Evolutionary conservation across 2,113 vertebrate species (phyloP).

Genomic region (Austrofundulus limnaeus): DNA sequence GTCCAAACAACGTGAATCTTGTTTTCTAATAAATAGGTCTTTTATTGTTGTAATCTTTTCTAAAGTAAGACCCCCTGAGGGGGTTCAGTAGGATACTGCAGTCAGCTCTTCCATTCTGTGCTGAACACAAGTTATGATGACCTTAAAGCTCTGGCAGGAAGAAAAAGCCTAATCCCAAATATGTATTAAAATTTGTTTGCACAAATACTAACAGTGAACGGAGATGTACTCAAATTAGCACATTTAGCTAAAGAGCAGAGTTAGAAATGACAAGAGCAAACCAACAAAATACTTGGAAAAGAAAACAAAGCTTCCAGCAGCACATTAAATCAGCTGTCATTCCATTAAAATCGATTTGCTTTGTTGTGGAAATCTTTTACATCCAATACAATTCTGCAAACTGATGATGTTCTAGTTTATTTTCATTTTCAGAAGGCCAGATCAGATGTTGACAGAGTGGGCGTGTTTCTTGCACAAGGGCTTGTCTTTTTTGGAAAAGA

Average conservation of each 20-base stretch:
- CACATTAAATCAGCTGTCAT: slow-evolving; percentile 30
- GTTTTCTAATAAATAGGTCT: slow-evolving; percentile 54
- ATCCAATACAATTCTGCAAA: slow-evolving; percentile 30
- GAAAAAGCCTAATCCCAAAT: slow-evolving; percentile 36
- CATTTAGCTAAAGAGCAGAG: slow-evolving; percentile 4
- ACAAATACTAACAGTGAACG: slow-evolving; percentile 16
- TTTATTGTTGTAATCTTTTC: slow-evolving; percentile 2
- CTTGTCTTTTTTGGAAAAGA: slow-evolving; percentile 99
- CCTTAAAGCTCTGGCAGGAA: slow-evolving; percentile 33
- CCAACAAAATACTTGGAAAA: slow-evolving; percentile 3
- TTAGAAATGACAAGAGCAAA: slow-evolving; percentile 10
- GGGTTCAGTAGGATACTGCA: slow-evolving; percentile 46
- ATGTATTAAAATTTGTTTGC: slow-evolving; percentile 25
- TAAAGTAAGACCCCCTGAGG: slow-evolving; percentile 14
- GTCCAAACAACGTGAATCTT: slow-evolving; percentile 12
- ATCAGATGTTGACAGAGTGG: slow-evolving; percentile 89
- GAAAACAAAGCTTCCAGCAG: slow-evolving; percentile 10
- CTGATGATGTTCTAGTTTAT: not conserved
- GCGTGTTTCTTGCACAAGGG: slow-evolving; percentile 98
- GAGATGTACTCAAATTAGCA: slow-evolving; percentile 10
- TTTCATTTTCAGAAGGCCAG: not conserved
- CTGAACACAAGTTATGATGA: slow-evolving; percentile 30
- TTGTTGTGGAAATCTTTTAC: slow-evolving; percentile 22
- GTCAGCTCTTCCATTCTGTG: slow-evolving; percentile 31
- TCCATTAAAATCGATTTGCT: slow-evolving; percentile 6